Evolutionary conservation across 64 coral and sea anemone species (phyloP).

Genomic region (Stichodactyla mertensii): DNA sequence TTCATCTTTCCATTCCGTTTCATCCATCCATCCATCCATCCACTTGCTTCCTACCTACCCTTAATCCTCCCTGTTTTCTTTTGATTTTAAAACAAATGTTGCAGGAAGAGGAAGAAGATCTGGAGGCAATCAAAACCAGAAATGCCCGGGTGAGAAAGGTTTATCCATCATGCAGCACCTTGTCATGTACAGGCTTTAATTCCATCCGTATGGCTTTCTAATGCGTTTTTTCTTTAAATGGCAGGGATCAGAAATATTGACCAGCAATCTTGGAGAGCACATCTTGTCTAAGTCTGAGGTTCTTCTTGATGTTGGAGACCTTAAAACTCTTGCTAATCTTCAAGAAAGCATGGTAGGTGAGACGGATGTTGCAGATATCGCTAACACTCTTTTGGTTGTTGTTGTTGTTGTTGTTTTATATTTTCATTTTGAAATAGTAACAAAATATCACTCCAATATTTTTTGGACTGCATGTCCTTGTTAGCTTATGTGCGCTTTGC

Average conservation of each 20-base stretch:
- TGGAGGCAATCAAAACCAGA: constrained; percentile 47
- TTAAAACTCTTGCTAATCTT: constrained; percentile 85
- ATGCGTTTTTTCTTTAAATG: neutral
- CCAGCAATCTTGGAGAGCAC: constrained; percentile 74
- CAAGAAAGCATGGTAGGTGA: constrained; percentile 92
- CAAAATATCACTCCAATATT: too few relatives aligned
- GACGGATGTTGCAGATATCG: neutral
- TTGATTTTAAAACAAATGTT: neutral
- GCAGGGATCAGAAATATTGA: constrained; percentile 87
- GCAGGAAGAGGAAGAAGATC: constrained; percentile 52
- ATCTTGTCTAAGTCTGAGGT: constrained; percentile 69
- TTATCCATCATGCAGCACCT: too few relatives aligned
- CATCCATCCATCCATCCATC: neutral
- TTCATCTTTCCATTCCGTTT: neutral
- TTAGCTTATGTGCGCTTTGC: too few relatives aligned
- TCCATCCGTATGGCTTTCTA: neutral
- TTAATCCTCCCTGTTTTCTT: neutral
- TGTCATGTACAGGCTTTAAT: neutral
- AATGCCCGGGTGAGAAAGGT: constrained; percentile 29
- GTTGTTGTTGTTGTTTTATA: too few relatives aligned
- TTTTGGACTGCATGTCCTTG: too few relatives aligned
- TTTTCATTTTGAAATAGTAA: too few relatives aligned
- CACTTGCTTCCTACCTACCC: neutral
- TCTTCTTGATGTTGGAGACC: constrained; percentile 72
- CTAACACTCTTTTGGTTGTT: too few relatives aligned